phyloP scores from a whole-genome alignment of 92 coral and sea anemone genomes.

The Parazoanthus darwini region DNA sequence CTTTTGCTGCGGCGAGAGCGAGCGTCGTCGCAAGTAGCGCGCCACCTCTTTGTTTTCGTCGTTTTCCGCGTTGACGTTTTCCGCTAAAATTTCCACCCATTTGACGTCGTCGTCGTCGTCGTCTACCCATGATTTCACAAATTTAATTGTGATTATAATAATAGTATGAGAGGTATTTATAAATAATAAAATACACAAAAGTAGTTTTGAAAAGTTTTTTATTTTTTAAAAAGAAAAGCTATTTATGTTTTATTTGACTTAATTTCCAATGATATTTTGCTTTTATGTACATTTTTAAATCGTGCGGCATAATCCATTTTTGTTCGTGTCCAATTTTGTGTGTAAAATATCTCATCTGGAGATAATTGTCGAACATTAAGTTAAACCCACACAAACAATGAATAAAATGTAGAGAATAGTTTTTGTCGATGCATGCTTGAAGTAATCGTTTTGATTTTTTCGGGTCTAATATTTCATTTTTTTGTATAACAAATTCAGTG shows the following conservation, averaged over 20 bases:
- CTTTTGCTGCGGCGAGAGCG: too few species aligned
- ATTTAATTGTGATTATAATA: too few species aligned
- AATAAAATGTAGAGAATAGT: background rate
- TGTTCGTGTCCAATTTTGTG: background rate
- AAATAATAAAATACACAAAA: background rate
- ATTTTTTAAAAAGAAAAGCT: background rate
- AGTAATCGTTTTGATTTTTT: background rate
- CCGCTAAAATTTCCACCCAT: too few species aligned
- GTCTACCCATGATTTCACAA: too few species aligned
- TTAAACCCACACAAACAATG: background rate
- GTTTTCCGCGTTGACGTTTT: too few species aligned
- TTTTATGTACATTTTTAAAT: background rate
- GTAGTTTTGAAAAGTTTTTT: background rate
- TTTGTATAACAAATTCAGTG: background rate
- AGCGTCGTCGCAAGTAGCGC: too few species aligned
- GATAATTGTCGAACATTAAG: background rate
- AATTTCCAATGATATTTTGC: background rate
- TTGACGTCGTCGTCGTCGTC: too few species aligned
- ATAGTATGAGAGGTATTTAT: too few species aligned
- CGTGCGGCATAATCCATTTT: background rate
- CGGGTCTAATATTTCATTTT: background rate
- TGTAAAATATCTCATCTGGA: background rate
- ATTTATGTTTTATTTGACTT: background rate
- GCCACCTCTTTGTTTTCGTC: too few species aligned
- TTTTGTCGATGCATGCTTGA: slow-evolving; percentile 6